Conservation (phyloP, 2,888 invertebrate genomes). For the Spodoptera picta region DNA sequence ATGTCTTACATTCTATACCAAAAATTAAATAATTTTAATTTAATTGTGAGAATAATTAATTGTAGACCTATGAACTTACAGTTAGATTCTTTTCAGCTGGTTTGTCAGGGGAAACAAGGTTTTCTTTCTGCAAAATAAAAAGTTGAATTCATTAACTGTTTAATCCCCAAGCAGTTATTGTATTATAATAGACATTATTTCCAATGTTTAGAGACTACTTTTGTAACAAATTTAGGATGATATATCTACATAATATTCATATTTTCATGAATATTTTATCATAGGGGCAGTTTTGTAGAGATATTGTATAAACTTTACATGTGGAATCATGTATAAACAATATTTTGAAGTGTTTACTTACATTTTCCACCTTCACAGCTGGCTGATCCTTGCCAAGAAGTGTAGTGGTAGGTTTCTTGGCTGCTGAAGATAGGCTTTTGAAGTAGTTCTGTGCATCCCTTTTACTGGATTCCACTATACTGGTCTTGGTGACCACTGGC, state of each 20-base stretch:
- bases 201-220: too few species aligned
- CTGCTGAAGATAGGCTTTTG: constrained; percentile 75
- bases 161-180: too few species aligned
- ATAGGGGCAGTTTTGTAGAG: too few species aligned
- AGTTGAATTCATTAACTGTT: background rate
- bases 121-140: constrained; percentile 50
- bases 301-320: too few species aligned
- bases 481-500: constrained; percentile 66
- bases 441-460: constrained; percentile 85
- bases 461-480: constrained; percentile 77
- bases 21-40: too few species aligned
- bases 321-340: too few species aligned
- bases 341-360: constrained; percentile 13
- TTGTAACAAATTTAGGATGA: too few species aligned
- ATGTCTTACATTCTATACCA: too few species aligned
- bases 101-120: constrained; percentile 37
- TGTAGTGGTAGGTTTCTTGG: constrained; percentile 71
- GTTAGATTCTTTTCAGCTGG: constrained; percentile 36
- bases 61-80: constrained; percentile 16
- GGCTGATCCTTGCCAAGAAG: constrained; percentile 51
- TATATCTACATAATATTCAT: too few species aligned
- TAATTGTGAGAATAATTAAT: background rate
- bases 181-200: too few species aligned
- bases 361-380: constrained; percentile 52
- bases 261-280: too few species aligned